Conservation (phyloP, 2,113 vertebrate species). For the Barnardius zonarius region DNA sequence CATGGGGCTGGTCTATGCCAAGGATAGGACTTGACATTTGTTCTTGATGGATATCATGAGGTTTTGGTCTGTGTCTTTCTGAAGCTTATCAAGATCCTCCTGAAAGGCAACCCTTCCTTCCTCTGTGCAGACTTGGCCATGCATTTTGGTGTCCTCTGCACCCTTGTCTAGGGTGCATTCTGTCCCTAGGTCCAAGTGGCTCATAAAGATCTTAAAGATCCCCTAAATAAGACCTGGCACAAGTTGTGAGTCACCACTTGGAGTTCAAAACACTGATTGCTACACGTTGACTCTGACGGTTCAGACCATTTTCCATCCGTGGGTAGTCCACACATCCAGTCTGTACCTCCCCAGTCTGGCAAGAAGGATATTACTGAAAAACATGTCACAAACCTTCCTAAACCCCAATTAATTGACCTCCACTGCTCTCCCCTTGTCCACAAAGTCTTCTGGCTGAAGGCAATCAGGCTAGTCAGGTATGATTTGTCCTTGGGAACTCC, state of each 20-base stretch:
- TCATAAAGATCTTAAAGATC: not conserved
- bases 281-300: not conserved
- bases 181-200: not conserved
- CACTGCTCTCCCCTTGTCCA: not conserved
- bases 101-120: not conserved
- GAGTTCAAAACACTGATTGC: not conserved
- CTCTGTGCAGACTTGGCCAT: not conserved
- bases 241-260: not conserved
- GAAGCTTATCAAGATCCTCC: not conserved
- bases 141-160: not conserved
- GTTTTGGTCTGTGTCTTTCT: not conserved
- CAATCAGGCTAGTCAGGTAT: not conserved
- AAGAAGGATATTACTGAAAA: not conserved
- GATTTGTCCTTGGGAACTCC: not conserved
- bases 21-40: not conserved
- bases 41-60: not conserved
- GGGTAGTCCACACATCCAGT: not conserved
- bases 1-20: not conserved
- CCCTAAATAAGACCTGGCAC: not conserved
- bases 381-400: accelerated
- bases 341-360: accelerated
- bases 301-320: not conserved
- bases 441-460: not conserved
- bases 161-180: not conserved
- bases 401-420: not conserved